These are phyloP conservation scores for Cactoblastis cactorum DNA, from an alignment of 2,888 invertebrate species.

Conservation along the genomic window DNA sequence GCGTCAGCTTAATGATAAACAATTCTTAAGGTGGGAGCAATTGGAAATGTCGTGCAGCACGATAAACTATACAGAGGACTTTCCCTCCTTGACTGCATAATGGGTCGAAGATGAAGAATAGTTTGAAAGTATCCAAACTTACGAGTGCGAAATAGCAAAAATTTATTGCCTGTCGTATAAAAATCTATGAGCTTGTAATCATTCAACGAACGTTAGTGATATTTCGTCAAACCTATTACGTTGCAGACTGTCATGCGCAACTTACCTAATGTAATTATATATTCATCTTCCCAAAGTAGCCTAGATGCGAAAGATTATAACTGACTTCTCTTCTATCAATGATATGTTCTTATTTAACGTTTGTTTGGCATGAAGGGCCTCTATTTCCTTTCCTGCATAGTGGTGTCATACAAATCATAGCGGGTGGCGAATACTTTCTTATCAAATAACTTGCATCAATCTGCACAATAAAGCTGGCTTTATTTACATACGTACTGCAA, in stretches of 20 bases:
- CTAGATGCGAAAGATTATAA: too few relatives aligned
- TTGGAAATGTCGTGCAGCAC: conserved; percentile 24
- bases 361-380: too few relatives aligned
- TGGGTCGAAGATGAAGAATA: conserved; percentile 16
- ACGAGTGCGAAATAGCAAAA: neutral
- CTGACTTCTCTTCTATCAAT: too few relatives aligned
- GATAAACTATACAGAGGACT: conserved; percentile 19
- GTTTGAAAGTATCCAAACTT: neutral
- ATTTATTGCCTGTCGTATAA: neutral
- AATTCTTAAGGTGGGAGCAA: conserved; percentile 23
- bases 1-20: conserved; percentile 33
- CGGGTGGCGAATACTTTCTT: neutral
- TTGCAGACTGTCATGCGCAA: too few relatives aligned
- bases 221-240: too few relatives aligned
- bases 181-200: neutral
- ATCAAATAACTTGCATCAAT: neutral
- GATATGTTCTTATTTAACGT: too few relatives aligned
- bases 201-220: neutral
- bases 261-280: too few relatives aligned
- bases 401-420: neutral
- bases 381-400: too few relatives aligned
- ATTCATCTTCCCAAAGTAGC: too few relatives aligned
- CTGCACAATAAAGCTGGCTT: neutral
- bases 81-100: conserved; percentile 22
- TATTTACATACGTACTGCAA: neutral